These are phyloP conservation scores for Polyergus mexicanus DNA, from an alignment of 1,140 invertebrate species.

Conservation along the genomic window DNA sequence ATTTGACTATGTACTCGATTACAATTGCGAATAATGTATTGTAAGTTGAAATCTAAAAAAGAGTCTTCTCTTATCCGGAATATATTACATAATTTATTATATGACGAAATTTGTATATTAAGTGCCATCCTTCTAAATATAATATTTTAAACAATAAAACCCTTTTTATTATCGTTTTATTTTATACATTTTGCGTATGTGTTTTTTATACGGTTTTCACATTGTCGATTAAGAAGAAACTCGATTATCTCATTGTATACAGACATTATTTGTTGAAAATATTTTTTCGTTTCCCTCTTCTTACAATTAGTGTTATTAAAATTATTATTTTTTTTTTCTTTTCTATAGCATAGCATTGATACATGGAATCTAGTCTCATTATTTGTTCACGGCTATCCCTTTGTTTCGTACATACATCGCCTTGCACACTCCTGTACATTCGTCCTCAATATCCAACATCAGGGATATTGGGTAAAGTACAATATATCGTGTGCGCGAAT, in stretches of 20 bases:
- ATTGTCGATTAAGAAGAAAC: neutral
- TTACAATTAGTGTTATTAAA: neutral
- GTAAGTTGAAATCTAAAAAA: constrained; percentile 7
- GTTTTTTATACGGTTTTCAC: neutral
- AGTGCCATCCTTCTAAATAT: constrained; percentile 51
- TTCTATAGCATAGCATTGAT: neutral
- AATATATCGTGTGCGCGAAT: constrained; percentile 20
- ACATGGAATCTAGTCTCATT: neutral
- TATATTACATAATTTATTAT: constrained; percentile 10
- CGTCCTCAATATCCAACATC: neutral
- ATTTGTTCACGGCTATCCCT: neutral
- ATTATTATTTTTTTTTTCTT: neutral
- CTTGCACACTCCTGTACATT: constrained; percentile 18
- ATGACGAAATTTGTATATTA: constrained; percentile 35
- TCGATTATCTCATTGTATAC: neutral
- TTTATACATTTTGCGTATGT: constrained; percentile 34
- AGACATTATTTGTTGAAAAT: constrained; percentile 7
- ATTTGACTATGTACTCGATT: constrained; percentile 43
- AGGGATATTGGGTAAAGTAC: constrained; percentile 23
- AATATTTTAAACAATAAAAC: constrained; percentile 47
- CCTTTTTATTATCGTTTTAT: constrained; percentile 25
- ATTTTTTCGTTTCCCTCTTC: neutral
- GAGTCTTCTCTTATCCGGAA: neutral
- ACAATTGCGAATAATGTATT: constrained; percentile 41
- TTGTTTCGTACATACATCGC: constrained; percentile 4